Base-by-base conservation (phyloP, 1,140 invertebrate species). In the Drosophila sp. region DNA sequence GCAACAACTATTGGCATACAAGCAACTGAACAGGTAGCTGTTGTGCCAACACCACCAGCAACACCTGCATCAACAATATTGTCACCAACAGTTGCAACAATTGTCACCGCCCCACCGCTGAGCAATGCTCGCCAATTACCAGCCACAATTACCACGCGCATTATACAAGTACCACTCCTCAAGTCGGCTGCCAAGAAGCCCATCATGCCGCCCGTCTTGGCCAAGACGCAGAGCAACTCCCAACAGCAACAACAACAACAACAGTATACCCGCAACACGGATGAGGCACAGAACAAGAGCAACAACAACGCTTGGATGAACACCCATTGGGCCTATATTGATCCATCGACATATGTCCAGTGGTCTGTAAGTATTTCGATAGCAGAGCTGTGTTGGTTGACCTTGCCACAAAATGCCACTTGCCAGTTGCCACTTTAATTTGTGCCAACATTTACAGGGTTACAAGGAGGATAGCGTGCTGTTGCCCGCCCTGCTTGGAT, bases 281-380 rank as follows among this genome's bases (percentile, higher is more conserved):
- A 69, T 16, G 38, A 2, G 18, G 14, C 18, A 5, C 54, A 77
- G 40, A 78, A 71, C 9, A 72, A 65, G 18, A 83, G 72, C 58
- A 78, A 84, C 38, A 64, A 84, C 38, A 64, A 90, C 66, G 72
- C 90, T 80, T 87, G 91, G 91, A 91, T 91, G 36, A 80, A 83
- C 11, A 86, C 80, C 16, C 81, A 90, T 61, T 95, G 94, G 94
- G 93, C 94, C 38, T 95, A 94, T 78, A 92, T 93, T 41, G 94
- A 94, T 89, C 92, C 93, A n/a, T 94, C 94, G 4, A 93, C 94
- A 29, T 94, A 94, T 78, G 94, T 94, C 76, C 94, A 94, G 86
- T 95, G 94, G 94, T 93, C 93, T 90, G 94, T 95, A 82, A 93
- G 93, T 77, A 72, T 48, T 7, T 4, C 63, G 21, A 21, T 2